Evolutionary conservation across 2,797 vertebrate species (phyloP), one percentile per base, ranked within the genome.

Genomic region (Trachurus trachurus): DNA sequence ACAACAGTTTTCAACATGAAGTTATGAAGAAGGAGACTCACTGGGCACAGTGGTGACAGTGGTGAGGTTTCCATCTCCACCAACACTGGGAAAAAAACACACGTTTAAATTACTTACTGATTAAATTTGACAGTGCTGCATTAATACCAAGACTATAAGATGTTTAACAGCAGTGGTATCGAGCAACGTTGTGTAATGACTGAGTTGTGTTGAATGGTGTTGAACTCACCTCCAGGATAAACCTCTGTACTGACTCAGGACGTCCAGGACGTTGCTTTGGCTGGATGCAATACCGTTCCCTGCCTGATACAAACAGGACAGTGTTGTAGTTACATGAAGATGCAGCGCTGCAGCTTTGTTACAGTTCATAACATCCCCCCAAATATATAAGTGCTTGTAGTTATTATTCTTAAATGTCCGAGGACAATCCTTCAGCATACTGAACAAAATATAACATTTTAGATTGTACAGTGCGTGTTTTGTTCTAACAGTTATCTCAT

Each of bases 1-100:
- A 3, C 37, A 16, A 15, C 21, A 0, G 8, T 17, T 26, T 60
- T 59, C 0, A 2, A 1, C 0, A 22, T 15, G 15, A 65, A 61
- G 21, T 13, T 2, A 29, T 69, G 2, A 50, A 10, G 44, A 66
- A 21, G 12, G 60, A 39, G 60, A 96, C 97, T 96, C 90, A 98
- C 98, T 98, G 47, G 97, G 96, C 66, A 98, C 92, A 66, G 97
- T 98, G 49, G 97, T 98, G 87, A 97, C 90, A 0, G 71, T 94
- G 19, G 93, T 91, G 74, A 99, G 93, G 4, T 92, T 95, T 1
- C 50, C 86, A 34, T 98, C 96, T 86, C 98, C 97, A 81, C 98
- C 97, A 52, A 97, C 90, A 64, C 98, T 99, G 85, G 8, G 56
- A 49, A 69, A 64, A 44, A 71, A 76, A 21, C 26, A 53, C 6